Conservation (phyloP, 2,797 vertebrate genomes). For the Cottoperca gobio region DNA sequence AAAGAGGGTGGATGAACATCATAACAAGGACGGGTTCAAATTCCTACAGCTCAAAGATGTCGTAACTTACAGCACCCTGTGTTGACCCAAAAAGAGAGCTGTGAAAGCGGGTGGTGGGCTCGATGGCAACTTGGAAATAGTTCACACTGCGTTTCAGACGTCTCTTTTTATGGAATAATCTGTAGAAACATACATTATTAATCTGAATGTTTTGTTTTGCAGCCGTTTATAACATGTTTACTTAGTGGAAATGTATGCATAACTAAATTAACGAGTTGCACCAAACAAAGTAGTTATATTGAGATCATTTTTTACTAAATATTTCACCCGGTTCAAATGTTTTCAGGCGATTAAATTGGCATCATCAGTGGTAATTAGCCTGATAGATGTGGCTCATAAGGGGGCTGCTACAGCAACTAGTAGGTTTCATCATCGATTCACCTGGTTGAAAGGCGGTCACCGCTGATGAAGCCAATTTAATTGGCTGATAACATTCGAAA, state of each 20-base stretch:
- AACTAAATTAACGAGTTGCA: background rate
- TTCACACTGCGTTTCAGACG: background rate
- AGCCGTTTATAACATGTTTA: background rate
- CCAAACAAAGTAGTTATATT: no score
- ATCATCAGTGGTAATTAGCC: no score
- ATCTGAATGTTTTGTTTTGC: background rate
- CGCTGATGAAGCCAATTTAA: no score
- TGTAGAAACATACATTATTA: background rate
- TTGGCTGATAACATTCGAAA: no score
- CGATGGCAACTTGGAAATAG: background rate
- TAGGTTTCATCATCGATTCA: no score
- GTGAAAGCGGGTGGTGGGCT: constrained; percentile 5
- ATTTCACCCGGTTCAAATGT: background rate
- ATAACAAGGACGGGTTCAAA: constrained; percentile 65
- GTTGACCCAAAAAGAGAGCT: constrained; percentile 18
- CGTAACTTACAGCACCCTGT: constrained; percentile 41
- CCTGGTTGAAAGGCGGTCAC: no score
- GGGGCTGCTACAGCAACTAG: no score
- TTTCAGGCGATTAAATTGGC: no score
- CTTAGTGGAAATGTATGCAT: background rate
- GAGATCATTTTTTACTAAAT: background rate
- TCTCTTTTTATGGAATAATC: background rate
- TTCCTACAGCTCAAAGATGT: constrained; percentile 44
- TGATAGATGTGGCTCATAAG: no score
- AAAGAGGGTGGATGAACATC: constrained; percentile 46